Base-by-base conservation (phyloP, 2,888 invertebrate species). In the Ganaspis brasiliensis region DNA sequence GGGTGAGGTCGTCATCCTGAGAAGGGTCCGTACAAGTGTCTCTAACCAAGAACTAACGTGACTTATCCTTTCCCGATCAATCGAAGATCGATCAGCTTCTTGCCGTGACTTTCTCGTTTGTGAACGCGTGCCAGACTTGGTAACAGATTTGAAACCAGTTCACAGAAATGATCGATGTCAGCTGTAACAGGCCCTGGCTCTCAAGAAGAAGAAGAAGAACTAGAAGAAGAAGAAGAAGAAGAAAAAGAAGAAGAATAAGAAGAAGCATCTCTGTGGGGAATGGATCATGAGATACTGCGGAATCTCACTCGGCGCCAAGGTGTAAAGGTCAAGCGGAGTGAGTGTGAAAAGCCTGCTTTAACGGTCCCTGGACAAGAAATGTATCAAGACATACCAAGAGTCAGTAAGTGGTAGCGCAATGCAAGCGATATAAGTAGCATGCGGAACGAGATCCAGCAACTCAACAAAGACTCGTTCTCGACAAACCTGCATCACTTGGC, bases 81-180 rank as follows among this genome's bases (percentile, higher is more conserved):
- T 83, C 84, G 83, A 81, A 82, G 57, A 73, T 72, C 57, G 72
- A 77, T 76, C 79, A 73, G 73, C 70, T 77, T 77, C 75, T 76
- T 74, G 72, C 78, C 57, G 78, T 80, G 78, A 79, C 79, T 82
- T 86, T 86, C 86, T 86, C 81, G 78, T 82, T 78, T 78, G 67
- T 81, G 78, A 81, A 83, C 84, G 84, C 70, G 80, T 83, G 82
- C 85, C 85, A 75, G 81, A 85, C 80, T 84, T 82, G 85, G 86
- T 86, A 87, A 87, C 87, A 84, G 81, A 87, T 86, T 86, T 83
- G 83, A 83, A 49, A 74, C 78, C 49, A 76, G 74, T 72, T 45
- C 57, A 52, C 40, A 83, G 82, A 81, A 83, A 79, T 78, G 71
- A 67, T 78, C 80, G 83, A 83, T 85, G 37, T 63, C 61, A 75